Evolutionary conservation across 2,113 vertebrate species (phyloP).

Genomic region (Callipepla squamata): DNA sequence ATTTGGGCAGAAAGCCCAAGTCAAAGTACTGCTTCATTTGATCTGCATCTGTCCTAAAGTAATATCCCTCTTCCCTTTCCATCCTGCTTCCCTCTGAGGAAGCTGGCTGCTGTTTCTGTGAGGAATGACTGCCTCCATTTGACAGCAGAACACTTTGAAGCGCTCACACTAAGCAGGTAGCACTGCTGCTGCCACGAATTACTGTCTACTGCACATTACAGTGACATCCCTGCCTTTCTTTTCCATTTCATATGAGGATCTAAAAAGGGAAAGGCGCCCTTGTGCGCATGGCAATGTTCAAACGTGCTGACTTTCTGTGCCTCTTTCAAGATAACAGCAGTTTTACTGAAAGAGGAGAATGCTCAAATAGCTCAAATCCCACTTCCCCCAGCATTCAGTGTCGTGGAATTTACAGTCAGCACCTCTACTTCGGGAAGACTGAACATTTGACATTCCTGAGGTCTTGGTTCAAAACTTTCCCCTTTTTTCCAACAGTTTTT

Average conservation of each 20-base stretch:
- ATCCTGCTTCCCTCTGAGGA: conserved; percentile 19
- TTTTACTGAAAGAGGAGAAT: neutral
- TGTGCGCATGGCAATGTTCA: neutral
- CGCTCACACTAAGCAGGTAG: neutral
- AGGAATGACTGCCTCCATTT: conserved; percentile 50
- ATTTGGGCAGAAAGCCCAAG: conserved; percentile 52
- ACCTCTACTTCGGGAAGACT: neutral
- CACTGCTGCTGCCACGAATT: neutral
- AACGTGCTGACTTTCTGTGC: neutral
- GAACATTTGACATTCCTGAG: neutral
- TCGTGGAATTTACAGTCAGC: neutral
- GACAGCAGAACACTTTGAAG: conserved; percentile 45
- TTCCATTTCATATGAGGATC: neutral
- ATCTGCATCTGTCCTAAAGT: conserved; percentile 64
- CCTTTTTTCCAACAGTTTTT: neutral
- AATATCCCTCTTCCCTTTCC: conserved; percentile 46
- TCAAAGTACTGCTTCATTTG: conserved; percentile 62
- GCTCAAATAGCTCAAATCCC: neutral
- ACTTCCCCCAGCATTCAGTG: neutral
- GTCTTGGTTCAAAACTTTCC: neutral
- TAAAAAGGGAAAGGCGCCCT: conserved; percentile 9
- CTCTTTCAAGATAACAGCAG: conserved; percentile 7
- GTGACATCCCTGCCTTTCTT: conserved; percentile 10
- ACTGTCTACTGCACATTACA: neutral
- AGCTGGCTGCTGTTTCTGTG: conserved; percentile 11